Evolutionary conservation across 2,113 vertebrate genomes (phyloP).

Genomic region (Choloepus hoffmanni): DNA sequence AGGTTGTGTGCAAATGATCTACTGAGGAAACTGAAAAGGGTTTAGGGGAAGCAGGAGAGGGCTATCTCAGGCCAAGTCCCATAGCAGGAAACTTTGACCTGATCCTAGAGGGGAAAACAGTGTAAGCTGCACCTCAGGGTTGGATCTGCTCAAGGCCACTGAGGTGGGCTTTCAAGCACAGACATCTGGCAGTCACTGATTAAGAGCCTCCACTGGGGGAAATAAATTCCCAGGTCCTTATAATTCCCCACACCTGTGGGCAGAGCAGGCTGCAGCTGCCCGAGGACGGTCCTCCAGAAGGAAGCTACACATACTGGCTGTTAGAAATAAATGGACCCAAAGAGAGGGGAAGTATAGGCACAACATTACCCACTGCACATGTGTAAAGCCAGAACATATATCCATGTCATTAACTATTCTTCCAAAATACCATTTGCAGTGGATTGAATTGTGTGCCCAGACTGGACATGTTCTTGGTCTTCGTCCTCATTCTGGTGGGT

Average conservation of each 20-base stretch:
- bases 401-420: background rate
- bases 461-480: too few relatives aligned
- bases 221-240: background rate
- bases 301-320: background rate
- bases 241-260: too few relatives aligned
- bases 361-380: background rate
- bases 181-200: background rate
- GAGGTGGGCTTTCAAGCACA: background rate
- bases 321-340: too few relatives aligned
- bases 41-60: too few relatives aligned
- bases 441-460: too few relatives aligned
- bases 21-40: background rate
- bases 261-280: background rate
- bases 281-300: background rate
- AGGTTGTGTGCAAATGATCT: background rate
- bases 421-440: too few relatives aligned
- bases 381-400: background rate
- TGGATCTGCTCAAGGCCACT: background rate
- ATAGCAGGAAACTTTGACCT: background rate
- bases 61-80: background rate
- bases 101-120: too few relatives aligned
- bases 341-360: too few relatives aligned
- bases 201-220: background rate
- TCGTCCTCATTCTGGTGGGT: too few relatives aligned
- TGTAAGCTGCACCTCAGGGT: too few relatives aligned